Evolutionary conservation across 1,140 invertebrate species (phyloP), one percentile per base, ranked within the genome.

Genomic region (Luehdorfia chinensis): DNA sequence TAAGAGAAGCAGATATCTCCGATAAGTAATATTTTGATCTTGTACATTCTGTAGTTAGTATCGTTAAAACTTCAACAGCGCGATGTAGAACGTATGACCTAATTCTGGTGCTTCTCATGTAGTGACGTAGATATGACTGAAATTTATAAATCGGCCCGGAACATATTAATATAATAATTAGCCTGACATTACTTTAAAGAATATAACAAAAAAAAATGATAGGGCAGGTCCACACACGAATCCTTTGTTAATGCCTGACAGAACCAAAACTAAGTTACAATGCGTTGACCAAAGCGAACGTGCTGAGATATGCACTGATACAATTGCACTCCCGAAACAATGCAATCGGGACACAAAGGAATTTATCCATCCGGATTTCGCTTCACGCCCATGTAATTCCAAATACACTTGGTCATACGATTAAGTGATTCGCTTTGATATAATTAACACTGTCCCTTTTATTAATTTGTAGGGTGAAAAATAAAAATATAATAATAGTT

Each of bases 301-400:
- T 18, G 9, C 25, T n/a, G n/a, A 16, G 23, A 30, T 41, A 30
- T 43, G 39, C 39, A 16, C 39, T 43, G 39, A 43, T 43, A 27
- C 25, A 43, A 43, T 43, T 43, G 39, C 39, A 43, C 39, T 28
- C 6, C 25, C 39, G 13, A 43, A 43, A 43, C 39, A 43, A 43
- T 43, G 39, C 39, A 43, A 28, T 43, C 28, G 23, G 39, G 28
- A 14, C 25, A 43, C 39, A 43, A 43, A 43, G 39, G 39, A 25
- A 28, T 43, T 28, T 28, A 28, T 16, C 23, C 39, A n/a, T 4
- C 7, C 13, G 27, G 37, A 41, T 13, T 19, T 41, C 39, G 39
- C 25, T 43, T 27, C 39, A 43, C 39, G 25, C 23, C 39, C 39
- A 43, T 43, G 39, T 43, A 43, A 43, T 30, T 28, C 23, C 39